phyloP scores from a whole-genome alignment of 2,888 invertebrate species.

The Ceramica pisi region DNA sequence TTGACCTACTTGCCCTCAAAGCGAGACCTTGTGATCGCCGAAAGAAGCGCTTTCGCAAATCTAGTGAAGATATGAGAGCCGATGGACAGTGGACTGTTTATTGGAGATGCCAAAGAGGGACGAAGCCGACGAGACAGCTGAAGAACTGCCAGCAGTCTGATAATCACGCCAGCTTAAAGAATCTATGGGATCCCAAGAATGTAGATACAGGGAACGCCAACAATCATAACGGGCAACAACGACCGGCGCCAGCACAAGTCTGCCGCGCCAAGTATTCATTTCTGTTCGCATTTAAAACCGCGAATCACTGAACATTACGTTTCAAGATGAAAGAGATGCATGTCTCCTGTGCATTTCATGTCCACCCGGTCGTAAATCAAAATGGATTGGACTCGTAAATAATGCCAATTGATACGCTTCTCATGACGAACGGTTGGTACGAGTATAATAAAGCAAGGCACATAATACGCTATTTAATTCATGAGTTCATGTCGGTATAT shows the following conservation, averaged over 20 bases:
- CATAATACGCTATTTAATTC: constrained; percentile 58
- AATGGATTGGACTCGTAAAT: constrained; percentile 39
- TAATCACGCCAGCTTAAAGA: constrained; percentile 11
- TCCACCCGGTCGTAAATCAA: constrained; percentile 38
- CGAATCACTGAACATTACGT: constrained; percentile 15
- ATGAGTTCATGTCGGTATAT: constrained; percentile 57
- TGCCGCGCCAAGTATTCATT: constrained; percentile 45
- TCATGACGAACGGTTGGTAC: constrained; percentile 50
- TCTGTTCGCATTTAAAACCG: constrained; percentile 26
- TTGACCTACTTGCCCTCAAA: constrained; percentile 47
- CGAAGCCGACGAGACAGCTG: constrained; percentile 12
- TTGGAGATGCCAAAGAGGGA: constrained; percentile 35
- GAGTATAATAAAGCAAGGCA: constrained; percentile 32
- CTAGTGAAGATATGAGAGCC: constrained; percentile 25
- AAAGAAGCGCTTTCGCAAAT: constrained; percentile 55
- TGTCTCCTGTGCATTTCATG: constrained; percentile 22
- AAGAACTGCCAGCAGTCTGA: constrained; percentile 36
- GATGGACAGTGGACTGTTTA: constrained; percentile 5
- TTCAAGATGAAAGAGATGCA: constrained; percentile 37
- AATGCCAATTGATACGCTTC: constrained; percentile 43
- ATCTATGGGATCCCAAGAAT: constrained; percentile 30
- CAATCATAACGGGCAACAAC: constrained; percentile 1
- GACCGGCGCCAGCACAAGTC: constrained; percentile 26
- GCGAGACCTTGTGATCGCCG: constrained; percentile 46
- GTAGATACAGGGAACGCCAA: constrained; percentile 42